Conservation (phyloP, 2,888 invertebrate genomes). For the Drosophila eohydei region DNA sequence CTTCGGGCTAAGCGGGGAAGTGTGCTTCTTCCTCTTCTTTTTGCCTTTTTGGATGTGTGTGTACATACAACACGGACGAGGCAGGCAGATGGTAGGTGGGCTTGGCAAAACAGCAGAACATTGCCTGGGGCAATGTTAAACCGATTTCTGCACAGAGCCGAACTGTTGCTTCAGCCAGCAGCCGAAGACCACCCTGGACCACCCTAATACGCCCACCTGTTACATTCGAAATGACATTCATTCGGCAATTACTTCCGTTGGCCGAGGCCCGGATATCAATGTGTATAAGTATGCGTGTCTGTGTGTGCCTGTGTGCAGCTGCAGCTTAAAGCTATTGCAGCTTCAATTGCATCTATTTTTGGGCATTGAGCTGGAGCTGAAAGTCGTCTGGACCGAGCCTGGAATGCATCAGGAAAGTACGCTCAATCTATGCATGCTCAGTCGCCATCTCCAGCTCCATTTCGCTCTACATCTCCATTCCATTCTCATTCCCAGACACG, state of each 20-base stretch:
- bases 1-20: neutral
- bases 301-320: neutral
- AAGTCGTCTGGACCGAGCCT: neutral
- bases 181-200: conserved; percentile 6
- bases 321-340: conserved; percentile 36
- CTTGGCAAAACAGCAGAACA: conserved; percentile 39
- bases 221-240: conserved; percentile 38
- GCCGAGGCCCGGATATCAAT: conserved; percentile 4
- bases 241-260: conserved; percentile 50
- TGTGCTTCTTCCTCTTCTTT: neutral
- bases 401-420: conserved; percentile 19
- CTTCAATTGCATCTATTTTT: conserved; percentile 50
- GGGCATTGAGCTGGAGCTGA: conserved; percentile 31
- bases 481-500: neutral
- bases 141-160: conserved; percentile 17
- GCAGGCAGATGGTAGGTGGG: conserved; percentile 18
- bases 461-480: neutral
- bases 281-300: neutral
- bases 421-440: neutral
- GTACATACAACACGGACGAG: neutral
- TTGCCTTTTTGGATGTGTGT: conserved; percentile 1
- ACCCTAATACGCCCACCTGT: conserved; percentile 44
- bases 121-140: conserved; percentile 33
- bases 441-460: neutral
- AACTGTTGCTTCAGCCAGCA: conserved; percentile 52